Evolutionary conservation across 2,113 vertebrate genomes (phyloP).

Genomic region (Phaethon lepturus): DNA sequence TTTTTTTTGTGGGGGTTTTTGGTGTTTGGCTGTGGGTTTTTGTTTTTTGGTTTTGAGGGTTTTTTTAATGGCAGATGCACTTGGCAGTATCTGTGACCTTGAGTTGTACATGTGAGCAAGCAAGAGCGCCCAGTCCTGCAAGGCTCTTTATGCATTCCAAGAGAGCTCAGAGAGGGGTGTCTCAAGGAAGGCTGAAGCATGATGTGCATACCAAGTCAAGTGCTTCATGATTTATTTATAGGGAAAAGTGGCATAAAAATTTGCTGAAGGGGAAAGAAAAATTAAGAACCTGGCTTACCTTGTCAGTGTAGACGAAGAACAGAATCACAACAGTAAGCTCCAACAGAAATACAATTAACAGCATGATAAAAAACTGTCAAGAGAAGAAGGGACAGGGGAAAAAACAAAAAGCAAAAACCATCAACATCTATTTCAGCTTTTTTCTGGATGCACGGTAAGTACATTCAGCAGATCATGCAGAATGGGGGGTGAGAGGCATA

Average conservation of each 20-base stretch:
- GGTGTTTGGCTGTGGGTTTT: too few species aligned
- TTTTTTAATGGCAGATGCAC: neutral
- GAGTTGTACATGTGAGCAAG: conserved; percentile 3
- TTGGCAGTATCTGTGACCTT: conserved; percentile 58
- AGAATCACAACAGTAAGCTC: conserved; percentile 90
- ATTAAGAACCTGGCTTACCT: conserved; percentile 81
- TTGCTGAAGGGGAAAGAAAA: conserved; percentile 61
- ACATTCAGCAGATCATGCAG: neutral
- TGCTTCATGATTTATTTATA: conserved; percentile 70
- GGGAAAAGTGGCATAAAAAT: conserved; percentile 52
- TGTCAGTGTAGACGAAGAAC: conserved; percentile 94
- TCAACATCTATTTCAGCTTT: conserved; percentile 52
- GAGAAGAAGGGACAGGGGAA: conserved; percentile 42
- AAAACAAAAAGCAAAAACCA: conserved; percentile 48
- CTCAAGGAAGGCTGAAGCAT: conserved; percentile 55
- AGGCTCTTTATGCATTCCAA: conserved; percentile 62
- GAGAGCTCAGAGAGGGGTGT: conserved; percentile 31
- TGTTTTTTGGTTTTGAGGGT: neutral
- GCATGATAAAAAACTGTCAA: conserved; percentile 93
- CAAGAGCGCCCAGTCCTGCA: neutral
- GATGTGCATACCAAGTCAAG: conserved; percentile 59
- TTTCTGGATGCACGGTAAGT: neutral
- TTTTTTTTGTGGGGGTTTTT: neutral
- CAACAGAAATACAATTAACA: conserved; percentile 93
- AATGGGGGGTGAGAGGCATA: neutral